phyloP scores from a whole-genome alignment of 2,888 invertebrate species.

The Rhagium mordax region DNA sequence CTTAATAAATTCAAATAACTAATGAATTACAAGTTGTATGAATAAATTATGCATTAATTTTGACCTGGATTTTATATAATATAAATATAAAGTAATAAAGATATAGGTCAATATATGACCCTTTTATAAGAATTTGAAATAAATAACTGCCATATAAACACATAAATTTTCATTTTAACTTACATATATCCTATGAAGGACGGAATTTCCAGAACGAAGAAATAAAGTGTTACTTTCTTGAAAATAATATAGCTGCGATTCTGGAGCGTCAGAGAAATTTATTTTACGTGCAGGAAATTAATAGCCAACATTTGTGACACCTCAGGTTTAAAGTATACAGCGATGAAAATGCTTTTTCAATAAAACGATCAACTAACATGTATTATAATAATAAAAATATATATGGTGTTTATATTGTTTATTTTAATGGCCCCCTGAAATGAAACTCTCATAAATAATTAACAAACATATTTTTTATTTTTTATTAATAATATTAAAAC shows the following conservation, averaged over 20 bases:
- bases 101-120: not conserved
- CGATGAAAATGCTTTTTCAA: not conserved
- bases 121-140: not conserved
- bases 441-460: too few relatives aligned
- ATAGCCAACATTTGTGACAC: not conserved
- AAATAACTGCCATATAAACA: not conserved
- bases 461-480: too few relatives aligned
- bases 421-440: too few relatives aligned
- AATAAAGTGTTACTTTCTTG: slow-evolving; percentile 4
- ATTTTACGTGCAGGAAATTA: not conserved
- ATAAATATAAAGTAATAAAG: not conserved
- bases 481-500: too few relatives aligned
- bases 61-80: too few relatives aligned
- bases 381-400: too few relatives aligned
- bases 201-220: not conserved
- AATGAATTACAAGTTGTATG: too few relatives aligned
- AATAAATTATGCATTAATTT: too few relatives aligned
- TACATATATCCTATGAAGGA: not conserved
- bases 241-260: slow-evolving; percentile 4
- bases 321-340: not conserved
- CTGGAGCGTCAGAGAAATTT: not conserved
- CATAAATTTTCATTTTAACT: not conserved
- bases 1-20: too few relatives aligned
- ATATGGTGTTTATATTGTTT: too few relatives aligned
- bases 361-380: too few relatives aligned